Percentiles rank a stretch among this genome's conserved stretches.
phyloP scores from a whole-genome alignment of 2,888 invertebrate genomes.

The Sylvicola cinctus region DNA sequence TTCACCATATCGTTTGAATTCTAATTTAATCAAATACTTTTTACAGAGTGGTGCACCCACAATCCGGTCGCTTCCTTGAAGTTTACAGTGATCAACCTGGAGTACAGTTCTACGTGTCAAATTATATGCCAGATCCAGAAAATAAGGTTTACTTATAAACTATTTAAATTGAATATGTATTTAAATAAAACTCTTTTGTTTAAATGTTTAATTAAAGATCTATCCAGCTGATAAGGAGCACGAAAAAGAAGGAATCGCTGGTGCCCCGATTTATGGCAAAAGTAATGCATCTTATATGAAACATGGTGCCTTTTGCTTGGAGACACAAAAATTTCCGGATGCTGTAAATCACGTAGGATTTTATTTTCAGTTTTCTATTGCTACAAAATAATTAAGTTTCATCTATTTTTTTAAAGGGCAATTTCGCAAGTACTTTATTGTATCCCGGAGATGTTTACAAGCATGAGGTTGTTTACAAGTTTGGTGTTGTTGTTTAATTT shows the following conservation, averaged over 20 bases:
- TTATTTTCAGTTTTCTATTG: conserved; percentile 6
- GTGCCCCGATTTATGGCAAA: conserved; percentile 41
- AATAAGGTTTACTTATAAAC: conserved; percentile 14
- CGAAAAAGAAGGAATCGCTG: conserved; percentile 10
- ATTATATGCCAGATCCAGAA: conserved; percentile 41
- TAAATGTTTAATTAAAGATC: conserved; percentile 4
- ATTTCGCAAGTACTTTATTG: conserved; percentile 53
- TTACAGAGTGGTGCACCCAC: conserved; percentile 39
- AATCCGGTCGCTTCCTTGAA: conserved; percentile 52
- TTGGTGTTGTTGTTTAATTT: conserved; percentile 36
- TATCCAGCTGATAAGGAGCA: conserved; percentile 10
- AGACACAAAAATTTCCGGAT: conserved; percentile 86
- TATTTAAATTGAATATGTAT: neutral
- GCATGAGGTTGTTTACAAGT: conserved; percentile 55
- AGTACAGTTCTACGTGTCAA: conserved; percentile 75
- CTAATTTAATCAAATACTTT: too few species aligned
- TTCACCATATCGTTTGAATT: neutral
- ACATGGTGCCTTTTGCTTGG: conserved; percentile 69
- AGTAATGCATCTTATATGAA: conserved; percentile 43
- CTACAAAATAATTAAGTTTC: conserved; percentile 6
- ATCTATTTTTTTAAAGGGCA: conserved; percentile 26
- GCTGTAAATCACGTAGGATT: conserved; percentile 58
- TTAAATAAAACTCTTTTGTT: neutral
- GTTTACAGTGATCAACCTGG: conserved; percentile 76
- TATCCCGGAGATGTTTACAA: conserved; percentile 50